Base-by-base conservation (phyloP, 2,888 invertebrate species). In the Trachelus stipa region DNA sequence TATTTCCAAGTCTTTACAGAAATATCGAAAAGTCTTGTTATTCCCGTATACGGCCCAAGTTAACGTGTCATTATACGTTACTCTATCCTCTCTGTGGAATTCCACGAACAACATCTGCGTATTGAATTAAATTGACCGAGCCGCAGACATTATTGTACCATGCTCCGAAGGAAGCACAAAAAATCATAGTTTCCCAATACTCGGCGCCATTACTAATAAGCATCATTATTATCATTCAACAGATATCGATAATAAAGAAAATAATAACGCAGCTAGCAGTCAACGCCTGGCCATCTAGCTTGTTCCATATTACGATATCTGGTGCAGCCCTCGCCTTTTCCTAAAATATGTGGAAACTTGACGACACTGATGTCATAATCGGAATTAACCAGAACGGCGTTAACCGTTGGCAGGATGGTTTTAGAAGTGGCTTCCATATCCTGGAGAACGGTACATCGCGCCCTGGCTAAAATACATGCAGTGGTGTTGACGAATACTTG, bases 381-480 rank as follows among this genome's bases (percentile, higher is more conserved):
- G 4, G 89, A 85, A 82, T 90, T 90, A 75, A 90, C 88, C 77
- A 89, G 82, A 31, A 90, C 77, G 9, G 90, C 89, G 79, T 89
- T 90, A 77, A 89, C 76, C 56, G 85, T 82, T 6, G 87, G 83
- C 73, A 85, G 74, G n/a, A 83, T 83, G 12, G 87, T 80, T 78
- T 87, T 88, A 76, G 77, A 89, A 77, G 92, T 91, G 77, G 92
- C 91, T 37, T 87, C 87, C 4, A 92, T 92, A 37, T 93, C 93
- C 90, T 94, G 94, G 4, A 93, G 90, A 79, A 94, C 94, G 74
- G 93, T 92, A 90, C 95, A 95, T 77, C 95, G 92, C 1, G 94
- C 91, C 85, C 93, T 94, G 1, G 95, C 94, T 79, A 95, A 89
- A 80, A 95, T 93, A 87, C 95, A 95, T 12, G 94, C 94, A 3